phyloP scores from a whole-genome alignment of 2,797 vertebrate species.

The Halcyon leucocephala region DNA sequence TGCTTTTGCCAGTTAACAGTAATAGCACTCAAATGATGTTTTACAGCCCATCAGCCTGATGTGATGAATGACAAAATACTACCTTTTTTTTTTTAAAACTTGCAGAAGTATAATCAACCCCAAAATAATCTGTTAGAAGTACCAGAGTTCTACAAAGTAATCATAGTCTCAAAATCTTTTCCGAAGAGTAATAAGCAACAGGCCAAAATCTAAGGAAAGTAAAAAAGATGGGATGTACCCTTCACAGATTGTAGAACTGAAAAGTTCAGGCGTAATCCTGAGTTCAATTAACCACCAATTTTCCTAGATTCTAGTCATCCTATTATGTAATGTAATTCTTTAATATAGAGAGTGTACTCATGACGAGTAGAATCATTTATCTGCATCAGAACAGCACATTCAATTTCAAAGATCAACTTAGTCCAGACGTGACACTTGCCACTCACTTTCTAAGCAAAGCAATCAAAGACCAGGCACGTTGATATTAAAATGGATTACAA shows the following conservation, averaged over 20 bases:
- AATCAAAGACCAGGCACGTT: not conserved
- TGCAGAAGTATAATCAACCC: not conserved
- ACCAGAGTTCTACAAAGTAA: not conserved
- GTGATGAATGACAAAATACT: accelerated
- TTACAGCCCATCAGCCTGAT: not conserved
- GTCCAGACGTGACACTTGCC: not conserved
- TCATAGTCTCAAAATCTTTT: not conserved
- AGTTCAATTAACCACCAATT: not conserved
- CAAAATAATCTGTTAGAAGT: not conserved
- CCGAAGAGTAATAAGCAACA: not conserved
- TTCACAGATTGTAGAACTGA: not conserved
- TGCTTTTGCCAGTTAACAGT: not conserved
- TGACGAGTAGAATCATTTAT: not conserved
- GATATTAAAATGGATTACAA: not conserved
- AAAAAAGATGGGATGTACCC: not conserved
- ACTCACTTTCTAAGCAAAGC: not conserved
- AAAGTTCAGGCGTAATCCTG: not conserved
- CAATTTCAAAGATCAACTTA: not conserved
- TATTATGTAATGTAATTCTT: not conserved
- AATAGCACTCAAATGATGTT: not conserved
- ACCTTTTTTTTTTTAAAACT: not conserved
- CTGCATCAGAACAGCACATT: not conserved
- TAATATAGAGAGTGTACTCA: not conserved
- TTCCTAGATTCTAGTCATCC: not conserved
- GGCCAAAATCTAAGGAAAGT: not conserved